Base-by-base conservation (phyloP, 1,140 invertebrate species). In the Leucophenga varia region DNA sequence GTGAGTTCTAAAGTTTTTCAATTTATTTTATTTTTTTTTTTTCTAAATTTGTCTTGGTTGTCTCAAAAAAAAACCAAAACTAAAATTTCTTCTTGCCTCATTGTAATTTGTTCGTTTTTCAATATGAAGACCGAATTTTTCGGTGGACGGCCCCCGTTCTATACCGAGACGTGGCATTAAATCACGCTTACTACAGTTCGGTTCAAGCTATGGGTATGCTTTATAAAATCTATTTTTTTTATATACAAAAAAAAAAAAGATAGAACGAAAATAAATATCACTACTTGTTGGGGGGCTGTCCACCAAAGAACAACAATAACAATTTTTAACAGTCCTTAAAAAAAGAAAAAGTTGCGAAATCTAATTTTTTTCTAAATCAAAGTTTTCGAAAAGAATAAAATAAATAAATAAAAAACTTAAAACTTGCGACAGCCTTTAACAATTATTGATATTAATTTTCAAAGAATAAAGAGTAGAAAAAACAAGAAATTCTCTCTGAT, bases 131-230 rank as follows among this genome's bases (percentile, higher is more conserved):
- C 64, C 72, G 55, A 76, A 83, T 78, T 80, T 82, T 76, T 82
- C 82, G 75, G 80, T 83, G 83, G 85, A 84, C 80, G 85, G 86
- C 80, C 86, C 86, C 73, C 86, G 87, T 83, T 88, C 86, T 79
- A 83, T 89, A 81, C 87, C 86, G 78, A 84, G 87, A 77, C 84
- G 89, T 77, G 87, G 88, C 72, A 86, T 90, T 79, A 90, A 90
- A 79, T 91, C 89, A 61, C 86, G 90, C 63, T 84, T 93, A 67
- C 85, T 91, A 75, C 88, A 91, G 82, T 90, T 91, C 82, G 86
- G 84, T 78, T 87, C 88, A 70, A 90, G 89, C 79, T 79, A 81
- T 81, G 90, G 89, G 90, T 92, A 90, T 81, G 84, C 31, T 41
- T 30, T 28, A 31, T 31, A 9, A 35, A 35, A 39, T 43, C 21